Percentiles rank a stretch among this genome's conserved stretches.
Conservation (phyloP, 2,113 vertebrate species). For the Sinocyclocheilus anophthalmus region DNA sequence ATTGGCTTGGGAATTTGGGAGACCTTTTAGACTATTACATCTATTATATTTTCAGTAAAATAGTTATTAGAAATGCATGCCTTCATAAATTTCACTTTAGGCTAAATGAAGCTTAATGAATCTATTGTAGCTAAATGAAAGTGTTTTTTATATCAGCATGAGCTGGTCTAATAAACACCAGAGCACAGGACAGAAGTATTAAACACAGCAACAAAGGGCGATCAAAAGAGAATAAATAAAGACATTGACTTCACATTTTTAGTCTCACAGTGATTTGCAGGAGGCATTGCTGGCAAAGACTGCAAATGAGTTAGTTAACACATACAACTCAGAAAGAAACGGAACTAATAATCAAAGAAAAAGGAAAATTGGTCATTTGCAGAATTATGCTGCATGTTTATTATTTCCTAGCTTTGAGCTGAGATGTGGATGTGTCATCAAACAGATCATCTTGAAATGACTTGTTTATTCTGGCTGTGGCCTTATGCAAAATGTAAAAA, state of each 20-base stretch:
- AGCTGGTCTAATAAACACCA: not conserved
- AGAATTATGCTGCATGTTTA: not conserved
- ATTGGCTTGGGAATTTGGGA: not conserved
- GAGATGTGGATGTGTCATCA: not conserved
- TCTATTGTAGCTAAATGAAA: not conserved
- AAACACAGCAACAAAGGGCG: not conserved
- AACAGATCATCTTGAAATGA: not conserved
- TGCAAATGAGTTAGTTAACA: not conserved
- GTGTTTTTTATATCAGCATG: constrained; percentile 8
- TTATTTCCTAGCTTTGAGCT: not conserved
- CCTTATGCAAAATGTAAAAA: not conserved
- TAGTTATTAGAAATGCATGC: not conserved
- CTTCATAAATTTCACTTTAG: not conserved
- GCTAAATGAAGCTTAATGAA: not conserved
- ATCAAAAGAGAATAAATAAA: not conserved
- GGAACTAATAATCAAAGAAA: not conserved
- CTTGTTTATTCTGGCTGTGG: not conserved
- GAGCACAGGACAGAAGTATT: not conserved
- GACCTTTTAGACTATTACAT: not conserved
- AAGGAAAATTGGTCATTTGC: not conserved
- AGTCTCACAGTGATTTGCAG: not conserved
- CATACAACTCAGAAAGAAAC: not conserved
- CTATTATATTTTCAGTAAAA: not conserved
- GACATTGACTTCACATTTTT: not conserved
- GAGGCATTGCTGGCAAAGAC: not conserved